phyloP scores from a whole-genome alignment of 2,888 invertebrate genomes.

The Corbicula japonica region DNA sequence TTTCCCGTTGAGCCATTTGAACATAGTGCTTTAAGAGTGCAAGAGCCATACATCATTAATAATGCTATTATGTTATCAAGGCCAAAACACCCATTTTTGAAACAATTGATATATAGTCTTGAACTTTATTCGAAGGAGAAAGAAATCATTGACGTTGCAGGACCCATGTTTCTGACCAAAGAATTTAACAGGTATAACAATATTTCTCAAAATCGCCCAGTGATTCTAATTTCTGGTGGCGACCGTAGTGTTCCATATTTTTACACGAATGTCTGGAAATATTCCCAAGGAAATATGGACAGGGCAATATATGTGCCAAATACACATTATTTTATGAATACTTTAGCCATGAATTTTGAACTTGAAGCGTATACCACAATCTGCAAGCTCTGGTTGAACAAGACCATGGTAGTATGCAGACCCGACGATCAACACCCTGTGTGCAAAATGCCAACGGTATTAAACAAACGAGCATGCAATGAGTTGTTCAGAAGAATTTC shows the following conservation, averaged over 20 bases:
- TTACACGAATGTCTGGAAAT: too few species aligned
- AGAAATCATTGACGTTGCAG: slow-evolving; percentile 72
- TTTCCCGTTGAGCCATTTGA: slow-evolving; percentile 75
- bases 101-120: slow-evolving; percentile 66
- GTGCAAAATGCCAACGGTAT: too few species aligned
- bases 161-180: slow-evolving; percentile 70
- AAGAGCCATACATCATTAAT: slow-evolving; percentile 66
- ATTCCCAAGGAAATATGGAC: too few species aligned
- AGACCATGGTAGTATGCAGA: too few species aligned
- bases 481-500: too few species aligned
- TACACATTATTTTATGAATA: slow-evolving; percentile 25
- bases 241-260: slow-evolving; percentile 29
- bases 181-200: slow-evolving; percentile 33
- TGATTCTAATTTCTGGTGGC: too few species aligned
- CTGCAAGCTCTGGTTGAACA: too few species aligned
- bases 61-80: slow-evolving; percentile 74
- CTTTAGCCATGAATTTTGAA: too few species aligned
- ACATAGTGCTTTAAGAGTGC: slow-evolving; percentile 69
- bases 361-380: too few species aligned
- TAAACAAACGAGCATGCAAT: too few species aligned
- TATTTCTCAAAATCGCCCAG: too few species aligned
- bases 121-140: slow-evolving; percentile 63
- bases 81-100: slow-evolving; percentile 73
- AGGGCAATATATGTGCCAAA: slow-evolving; percentile 26
- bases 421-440: too few species aligned